Evolutionary conservation across 2,797 vertebrate genomes (phyloP).

Genomic region (Selene dorsalis): DNA sequence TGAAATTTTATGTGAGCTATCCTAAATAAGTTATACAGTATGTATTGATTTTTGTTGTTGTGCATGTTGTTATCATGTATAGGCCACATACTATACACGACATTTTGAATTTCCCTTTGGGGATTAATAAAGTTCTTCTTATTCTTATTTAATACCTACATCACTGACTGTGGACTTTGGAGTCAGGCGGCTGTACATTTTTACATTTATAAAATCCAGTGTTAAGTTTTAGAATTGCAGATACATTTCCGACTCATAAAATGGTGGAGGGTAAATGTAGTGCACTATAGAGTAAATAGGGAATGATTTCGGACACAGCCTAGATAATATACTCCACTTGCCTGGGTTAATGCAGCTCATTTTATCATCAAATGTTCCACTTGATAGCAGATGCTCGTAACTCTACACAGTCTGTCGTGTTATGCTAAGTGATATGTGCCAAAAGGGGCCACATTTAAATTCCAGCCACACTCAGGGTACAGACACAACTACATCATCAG

Average conservation of each 20-base stretch:
- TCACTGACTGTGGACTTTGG: no score
- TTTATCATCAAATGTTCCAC: constrained; percentile 31
- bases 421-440: constrained; percentile 35
- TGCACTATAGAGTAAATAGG: neutral
- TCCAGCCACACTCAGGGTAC: constrained; percentile 51
- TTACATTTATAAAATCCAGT: neutral
- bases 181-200: neutral
- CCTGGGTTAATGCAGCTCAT: constrained; percentile 3
- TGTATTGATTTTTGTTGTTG: neutral
- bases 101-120: no score
- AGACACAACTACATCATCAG: constrained; percentile 61
- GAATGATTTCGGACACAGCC: neutral
- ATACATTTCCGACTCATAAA: neutral
- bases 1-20: neutral
- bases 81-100: no score
- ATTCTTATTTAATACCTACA: no score
- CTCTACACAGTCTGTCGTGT: neutral
- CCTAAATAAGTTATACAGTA: neutral
- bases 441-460: constrained; percentile 62
- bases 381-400: constrained; percentile 20
- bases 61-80: neutral
- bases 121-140: no score
- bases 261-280: neutral
- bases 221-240: neutral
- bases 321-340: neutral